Conservation (phyloP, 2,113 vertebrate genomes). For the Tichodroma muraria region DNA sequence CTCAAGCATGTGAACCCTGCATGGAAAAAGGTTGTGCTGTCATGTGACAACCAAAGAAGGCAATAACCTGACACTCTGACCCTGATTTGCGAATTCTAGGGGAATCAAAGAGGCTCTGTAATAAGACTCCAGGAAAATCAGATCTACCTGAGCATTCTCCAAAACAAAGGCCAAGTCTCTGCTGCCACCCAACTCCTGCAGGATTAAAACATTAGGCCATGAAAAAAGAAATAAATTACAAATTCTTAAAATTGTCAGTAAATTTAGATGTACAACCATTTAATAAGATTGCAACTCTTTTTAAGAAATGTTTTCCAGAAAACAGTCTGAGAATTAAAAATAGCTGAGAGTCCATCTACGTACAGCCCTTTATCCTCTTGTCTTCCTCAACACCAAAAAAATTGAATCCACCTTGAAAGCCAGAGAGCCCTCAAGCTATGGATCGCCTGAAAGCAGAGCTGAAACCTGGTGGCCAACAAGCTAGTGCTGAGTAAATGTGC, state of each 20-base stretch:
- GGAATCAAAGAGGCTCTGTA: conserved; percentile 33
- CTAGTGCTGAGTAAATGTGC: neutral
- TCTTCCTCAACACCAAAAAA: neutral
- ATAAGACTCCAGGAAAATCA: neutral
- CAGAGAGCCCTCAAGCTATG: neutral
- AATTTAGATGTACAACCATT: neutral
- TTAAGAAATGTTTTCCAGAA: neutral
- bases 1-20: neutral
- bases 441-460: neutral
- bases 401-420: neutral
- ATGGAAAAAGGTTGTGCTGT: neutral
- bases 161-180: neutral
- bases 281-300: neutral
- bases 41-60: neutral
- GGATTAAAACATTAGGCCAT: neutral
- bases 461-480: neutral
- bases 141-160: neutral
- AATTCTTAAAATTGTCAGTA: neutral
- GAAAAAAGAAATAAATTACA: neutral
- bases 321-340: conserved; percentile 1
- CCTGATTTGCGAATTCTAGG: neutral
- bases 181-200: neutral
- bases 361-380: neutral
- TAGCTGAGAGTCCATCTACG: neutral
- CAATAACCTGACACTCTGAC: neutral